A percentile compares a stretch with the other conserved stretches of the same genome.
These are phyloP conservation scores for Gallinago stenura DNA, from an alignment of 2,797 vertebrate genomes.

Conservation along the genomic window DNA sequence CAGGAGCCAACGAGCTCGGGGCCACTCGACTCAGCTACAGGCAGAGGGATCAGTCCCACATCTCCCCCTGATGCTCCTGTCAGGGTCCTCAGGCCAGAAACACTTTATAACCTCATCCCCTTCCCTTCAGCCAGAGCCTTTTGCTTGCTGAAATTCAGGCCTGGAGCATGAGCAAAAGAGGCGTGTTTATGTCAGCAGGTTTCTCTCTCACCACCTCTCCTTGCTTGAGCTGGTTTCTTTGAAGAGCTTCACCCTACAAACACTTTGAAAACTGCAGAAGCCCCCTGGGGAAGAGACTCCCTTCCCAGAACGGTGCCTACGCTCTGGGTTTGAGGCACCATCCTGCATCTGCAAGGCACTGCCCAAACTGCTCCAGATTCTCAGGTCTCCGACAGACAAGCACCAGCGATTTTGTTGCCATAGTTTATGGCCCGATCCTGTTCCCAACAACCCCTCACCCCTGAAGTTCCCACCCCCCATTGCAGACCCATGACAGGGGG, in stretches of 20 bases:
- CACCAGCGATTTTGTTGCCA: background rate
- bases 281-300: fast-evolving
- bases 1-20: background rate
- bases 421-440: background rate
- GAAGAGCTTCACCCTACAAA: constrained; percentile 7
- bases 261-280: background rate
- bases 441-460: background rate
- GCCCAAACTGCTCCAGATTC: background rate
- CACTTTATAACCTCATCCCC: background rate
- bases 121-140: background rate
- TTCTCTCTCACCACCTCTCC: background rate
- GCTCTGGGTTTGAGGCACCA: background rate
- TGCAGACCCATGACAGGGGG: background rate
- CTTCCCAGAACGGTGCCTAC: background rate
- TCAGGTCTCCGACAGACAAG: background rate
- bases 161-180: background rate
- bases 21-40: background rate
- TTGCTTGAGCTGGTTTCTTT: background rate
- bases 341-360: background rate
- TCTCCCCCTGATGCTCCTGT: background rate
- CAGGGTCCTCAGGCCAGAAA: background rate
- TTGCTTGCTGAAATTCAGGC: background rate
- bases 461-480: background rate
- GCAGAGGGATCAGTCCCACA: background rate
- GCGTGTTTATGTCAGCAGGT: background rate